Conservation (phyloP, 2,888 invertebrate genomes). For the Dryobotodes eremita region DNA sequence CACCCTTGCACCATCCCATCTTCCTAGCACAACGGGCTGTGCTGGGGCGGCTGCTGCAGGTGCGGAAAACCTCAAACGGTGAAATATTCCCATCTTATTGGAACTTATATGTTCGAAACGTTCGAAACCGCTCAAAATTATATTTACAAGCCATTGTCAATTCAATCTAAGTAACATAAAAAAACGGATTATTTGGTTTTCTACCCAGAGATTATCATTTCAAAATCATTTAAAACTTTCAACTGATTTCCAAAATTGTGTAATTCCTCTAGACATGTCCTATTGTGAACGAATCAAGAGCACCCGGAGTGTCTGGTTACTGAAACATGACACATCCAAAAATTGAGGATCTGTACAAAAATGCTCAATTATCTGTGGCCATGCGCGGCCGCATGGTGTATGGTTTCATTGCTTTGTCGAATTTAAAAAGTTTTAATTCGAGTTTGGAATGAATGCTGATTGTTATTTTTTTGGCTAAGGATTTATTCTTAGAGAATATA, state of each 20-base stretch:
- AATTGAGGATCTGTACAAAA: slow-evolving; percentile 61
- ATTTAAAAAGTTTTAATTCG: slow-evolving; percentile 61
- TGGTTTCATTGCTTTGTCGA: slow-evolving; percentile 62
- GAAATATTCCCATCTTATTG: no score
- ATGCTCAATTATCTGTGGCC: slow-evolving; percentile 69
- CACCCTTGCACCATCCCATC: no score
- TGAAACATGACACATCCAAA: slow-evolving; percentile 67
- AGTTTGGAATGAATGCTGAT: slow-evolving; percentile 44
- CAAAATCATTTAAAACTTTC: slow-evolving; percentile 36
- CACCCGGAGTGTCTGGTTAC: slow-evolving; percentile 70
- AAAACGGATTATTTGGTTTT: neutral
- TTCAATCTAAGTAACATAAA: no score
- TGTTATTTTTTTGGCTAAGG: slow-evolving; percentile 29
- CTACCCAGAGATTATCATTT: slow-evolving; percentile 3
- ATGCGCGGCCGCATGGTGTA: slow-evolving; percentile 61
- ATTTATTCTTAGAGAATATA: slow-evolving; percentile 2
- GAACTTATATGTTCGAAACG: no score
- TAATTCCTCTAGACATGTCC: slow-evolving; percentile 75
- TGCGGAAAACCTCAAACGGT: no score
- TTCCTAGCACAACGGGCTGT: no score
- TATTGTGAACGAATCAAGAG: slow-evolving; percentile 76
- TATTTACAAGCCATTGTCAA: no score
- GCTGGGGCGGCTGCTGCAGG: no score
- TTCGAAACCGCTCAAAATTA: no score
- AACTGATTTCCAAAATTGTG: slow-evolving; percentile 58